Evolutionary conservation across 2,113 vertebrate genomes (phyloP).

Genomic region (Herpailurus yagouaroundi): DNA sequence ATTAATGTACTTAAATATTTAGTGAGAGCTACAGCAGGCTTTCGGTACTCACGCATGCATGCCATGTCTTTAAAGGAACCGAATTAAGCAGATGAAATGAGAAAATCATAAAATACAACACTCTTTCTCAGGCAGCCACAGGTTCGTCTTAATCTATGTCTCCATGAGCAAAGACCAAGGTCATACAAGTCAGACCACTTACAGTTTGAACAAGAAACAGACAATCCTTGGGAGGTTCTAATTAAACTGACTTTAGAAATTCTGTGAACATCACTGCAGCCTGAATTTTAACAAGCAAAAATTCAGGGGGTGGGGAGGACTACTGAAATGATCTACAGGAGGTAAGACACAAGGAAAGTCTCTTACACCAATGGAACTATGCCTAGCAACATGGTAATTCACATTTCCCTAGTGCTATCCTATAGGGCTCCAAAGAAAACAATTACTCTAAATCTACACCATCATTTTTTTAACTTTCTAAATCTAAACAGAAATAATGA

Average conservation of each 20-base stretch:
- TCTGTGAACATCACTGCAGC: background rate
- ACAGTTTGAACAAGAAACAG: background rate
- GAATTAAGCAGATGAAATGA: constrained; percentile 14
- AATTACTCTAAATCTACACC: background rate
- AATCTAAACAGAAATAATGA: background rate
- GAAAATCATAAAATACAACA: background rate
- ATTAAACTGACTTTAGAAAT: constrained; percentile 12
- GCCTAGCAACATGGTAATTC: background rate
- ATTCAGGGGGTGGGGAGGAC: background rate
- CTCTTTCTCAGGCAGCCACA: background rate
- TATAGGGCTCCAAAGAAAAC: background rate
- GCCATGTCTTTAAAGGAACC: background rate
- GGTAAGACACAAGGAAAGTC: background rate
- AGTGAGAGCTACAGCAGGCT: background rate
- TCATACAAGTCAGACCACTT: background rate
- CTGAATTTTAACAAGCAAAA: constrained; percentile 51
- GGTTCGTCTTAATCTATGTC: background rate
- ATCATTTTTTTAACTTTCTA: background rate
- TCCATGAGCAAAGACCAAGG: background rate
- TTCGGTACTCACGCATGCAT: background rate
- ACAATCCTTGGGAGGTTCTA: background rate
- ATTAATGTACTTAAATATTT: constrained; percentile 48
- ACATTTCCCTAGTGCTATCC: background rate
- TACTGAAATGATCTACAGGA: background rate
- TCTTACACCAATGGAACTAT: background rate